Conservation (phyloP, 2,888 invertebrate genomes). For the Tenthredo mesomela region DNA sequence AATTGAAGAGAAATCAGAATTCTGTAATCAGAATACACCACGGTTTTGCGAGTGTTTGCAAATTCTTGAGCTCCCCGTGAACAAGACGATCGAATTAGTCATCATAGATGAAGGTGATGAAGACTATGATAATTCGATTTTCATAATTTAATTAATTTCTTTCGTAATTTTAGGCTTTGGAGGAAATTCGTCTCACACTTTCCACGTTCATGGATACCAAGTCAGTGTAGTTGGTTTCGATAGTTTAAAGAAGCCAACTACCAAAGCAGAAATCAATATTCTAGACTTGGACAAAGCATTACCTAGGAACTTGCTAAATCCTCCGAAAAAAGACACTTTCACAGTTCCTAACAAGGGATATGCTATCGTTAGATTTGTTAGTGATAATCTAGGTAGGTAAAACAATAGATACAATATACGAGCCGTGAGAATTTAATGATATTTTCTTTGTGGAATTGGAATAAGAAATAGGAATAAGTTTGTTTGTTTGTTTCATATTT, state of each 20-base stretch:
- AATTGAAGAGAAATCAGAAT: slow-evolving; percentile 71
- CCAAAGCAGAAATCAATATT: slow-evolving; percentile 75
- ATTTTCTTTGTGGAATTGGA: neutral
- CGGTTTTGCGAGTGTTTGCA: slow-evolving; percentile 81
- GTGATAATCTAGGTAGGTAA: slow-evolving; percentile 66
- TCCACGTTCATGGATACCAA: slow-evolving; percentile 81
- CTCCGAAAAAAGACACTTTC: slow-evolving; percentile 83
- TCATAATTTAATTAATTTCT: neutral
- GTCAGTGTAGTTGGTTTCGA: slow-evolving; percentile 63
- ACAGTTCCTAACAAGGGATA: slow-evolving; percentile 83
- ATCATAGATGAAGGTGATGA: slow-evolving; percentile 82
- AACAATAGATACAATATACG: neutral
- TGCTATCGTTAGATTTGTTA: slow-evolving; percentile 64
- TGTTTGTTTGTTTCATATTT: neutral
- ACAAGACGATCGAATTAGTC: slow-evolving; percentile 81
- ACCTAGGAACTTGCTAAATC: slow-evolving; percentile 79
- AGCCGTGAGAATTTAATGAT: neutral
- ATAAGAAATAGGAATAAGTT: too few relatives aligned
- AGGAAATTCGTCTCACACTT: slow-evolving; percentile 81
- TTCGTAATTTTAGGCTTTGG: slow-evolving; percentile 76
- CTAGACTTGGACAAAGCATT: slow-evolving; percentile 74
- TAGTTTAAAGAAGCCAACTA: slow-evolving; percentile 74
- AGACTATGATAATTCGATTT: neutral
- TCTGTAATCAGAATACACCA: slow-evolving; percentile 61
- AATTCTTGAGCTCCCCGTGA: slow-evolving; percentile 78